phyloP scores from a whole-genome alignment of 2,888 invertebrate species.

The Athalia rosae region DNA sequence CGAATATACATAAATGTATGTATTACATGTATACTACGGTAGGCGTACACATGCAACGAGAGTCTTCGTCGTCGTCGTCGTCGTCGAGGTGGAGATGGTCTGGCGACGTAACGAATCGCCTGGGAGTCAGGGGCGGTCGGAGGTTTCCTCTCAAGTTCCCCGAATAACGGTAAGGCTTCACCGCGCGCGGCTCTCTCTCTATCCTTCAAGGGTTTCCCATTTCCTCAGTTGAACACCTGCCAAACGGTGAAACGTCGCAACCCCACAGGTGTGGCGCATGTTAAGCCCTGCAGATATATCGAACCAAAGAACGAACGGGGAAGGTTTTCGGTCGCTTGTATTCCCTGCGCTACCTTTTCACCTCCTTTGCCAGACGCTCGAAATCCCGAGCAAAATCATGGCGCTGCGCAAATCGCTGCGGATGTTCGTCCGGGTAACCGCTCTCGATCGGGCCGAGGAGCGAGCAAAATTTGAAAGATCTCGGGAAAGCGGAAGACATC shows the following conservation, averaged over 20 bases:
- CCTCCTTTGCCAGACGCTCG: too few relatives aligned
- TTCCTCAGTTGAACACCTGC: conserved; percentile 42
- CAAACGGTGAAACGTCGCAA: conserved; percentile 35
- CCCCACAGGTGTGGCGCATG: conserved; percentile 27
- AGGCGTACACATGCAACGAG: background rate
- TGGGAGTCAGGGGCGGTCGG: background rate
- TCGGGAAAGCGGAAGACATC: too few relatives aligned
- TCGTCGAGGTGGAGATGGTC: background rate
- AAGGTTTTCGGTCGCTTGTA: background rate
- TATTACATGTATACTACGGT: background rate
- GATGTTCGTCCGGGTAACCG: too few relatives aligned
- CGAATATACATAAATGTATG: conserved; percentile 8
- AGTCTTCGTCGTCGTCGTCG: background rate
- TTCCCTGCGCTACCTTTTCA: background rate
- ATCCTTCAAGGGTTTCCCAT: conserved; percentile 44
- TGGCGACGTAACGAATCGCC: conserved; percentile 12
- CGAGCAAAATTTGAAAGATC: too few relatives aligned
- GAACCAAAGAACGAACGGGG: conserved; percentile 19
- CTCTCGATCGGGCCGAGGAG: too few relatives aligned
- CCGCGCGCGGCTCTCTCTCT: too few relatives aligned
- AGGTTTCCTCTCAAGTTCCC: conserved; percentile 29
- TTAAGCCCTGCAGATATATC: conserved; percentile 24
- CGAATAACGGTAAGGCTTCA: conserved; percentile 34
- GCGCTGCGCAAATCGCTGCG: too few relatives aligned
- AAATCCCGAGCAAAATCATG: too few relatives aligned